A percentile compares a stretch with the other conserved stretches of the same genome.
These are phyloP conservation scores for Drosophila nasuta DNA, from an alignment of 1,140 invertebrate genomes.

Conservation along the genomic window DNA sequence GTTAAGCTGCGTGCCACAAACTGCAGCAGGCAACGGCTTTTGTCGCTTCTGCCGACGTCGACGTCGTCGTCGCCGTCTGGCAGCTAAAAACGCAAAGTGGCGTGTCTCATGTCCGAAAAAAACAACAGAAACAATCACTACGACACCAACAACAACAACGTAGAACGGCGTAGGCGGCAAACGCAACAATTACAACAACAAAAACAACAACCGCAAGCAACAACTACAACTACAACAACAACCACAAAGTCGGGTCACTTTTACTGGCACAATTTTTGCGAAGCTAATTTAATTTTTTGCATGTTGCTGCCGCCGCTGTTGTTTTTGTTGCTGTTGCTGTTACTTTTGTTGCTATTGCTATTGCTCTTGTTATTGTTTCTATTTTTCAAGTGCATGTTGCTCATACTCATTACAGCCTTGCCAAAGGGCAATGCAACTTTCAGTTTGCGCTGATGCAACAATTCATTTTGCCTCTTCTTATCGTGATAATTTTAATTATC, in stretches of 20 bases:
- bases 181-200: conserved; percentile 57
- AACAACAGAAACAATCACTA: conserved; percentile 19
- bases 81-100: conserved; percentile 68
- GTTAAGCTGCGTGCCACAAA: conserved; percentile 68
- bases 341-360: conserved; percentile 6
- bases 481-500: no score
- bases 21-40: conserved; percentile 44
- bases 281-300: conserved; percentile 57
- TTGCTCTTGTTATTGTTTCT: conserved; percentile 12
- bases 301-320: conserved; percentile 1
- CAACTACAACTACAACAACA: conserved; percentile 32
- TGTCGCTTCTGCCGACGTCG: conserved; percentile 39
- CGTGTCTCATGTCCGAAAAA: conserved; percentile 73
- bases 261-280: conserved; percentile 63
- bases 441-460: conserved; percentile 8
- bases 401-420: conserved; percentile 20
- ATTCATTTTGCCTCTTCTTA: neutral
- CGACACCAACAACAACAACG: conserved; percentile 41
- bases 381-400: conserved; percentile 50
- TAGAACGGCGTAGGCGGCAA: conserved; percentile 46
- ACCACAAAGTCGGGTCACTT: conserved; percentile 40
- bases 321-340: neutral
- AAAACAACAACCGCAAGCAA: conserved; percentile 25
- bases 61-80: conserved; percentile 25
- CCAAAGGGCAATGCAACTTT: conserved; percentile 23